Evolutionary conservation across 1,140 invertebrate species (phyloP), one percentile per base, ranked within the genome.

Genomic region (Drosophila bifasciata): DNA sequence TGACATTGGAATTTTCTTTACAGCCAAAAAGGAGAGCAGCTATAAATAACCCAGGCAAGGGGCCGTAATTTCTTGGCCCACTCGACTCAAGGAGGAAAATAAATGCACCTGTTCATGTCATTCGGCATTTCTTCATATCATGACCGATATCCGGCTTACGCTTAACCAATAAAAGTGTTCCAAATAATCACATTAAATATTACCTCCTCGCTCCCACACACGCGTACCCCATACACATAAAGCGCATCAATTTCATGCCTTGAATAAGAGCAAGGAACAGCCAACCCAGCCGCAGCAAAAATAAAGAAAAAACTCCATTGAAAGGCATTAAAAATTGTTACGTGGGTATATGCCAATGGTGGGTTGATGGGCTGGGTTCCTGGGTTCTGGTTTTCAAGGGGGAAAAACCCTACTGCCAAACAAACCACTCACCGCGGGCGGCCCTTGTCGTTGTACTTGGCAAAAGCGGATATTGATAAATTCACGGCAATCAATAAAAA

Each of bases 241-340:
- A 88, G 69, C 83, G 77, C 78, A 86, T 86, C 83, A 86, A 86
- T 86, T 86, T 86, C 83, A 88, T 86, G 83, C 83, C 81, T 77
- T 88, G 81, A 86, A 86, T 79, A 74, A 48, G 67, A 73, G 41
- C n/a, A 43, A 61, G 50, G 32, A 36, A 36, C n/a, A n/a, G n/a
- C 32, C 9, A 46, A 50, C n/a, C n/a, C 67, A 58, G 17, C 19
- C 23, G 41, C 40, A 53, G 57, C 73, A 52, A 50, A 64, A 48
- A 25, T n/a, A 52, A 45, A 61, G 60, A 50, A 50, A 50, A 66
- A 57, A 61, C 73, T 57, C 56, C 58, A 86, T 66, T 60, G 61
- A 67, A 78, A 79, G 83, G 83, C 83, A 89, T 88, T 89, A 86
- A 88, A 83, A 86, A 81, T 78, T 81, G 81, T 85, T 77, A 75